Evolutionary conservation across 1,140 invertebrate genomes (phyloP), one percentile per base, ranked within the genome.

Genomic region (Trachelipus rathkii): DNA sequence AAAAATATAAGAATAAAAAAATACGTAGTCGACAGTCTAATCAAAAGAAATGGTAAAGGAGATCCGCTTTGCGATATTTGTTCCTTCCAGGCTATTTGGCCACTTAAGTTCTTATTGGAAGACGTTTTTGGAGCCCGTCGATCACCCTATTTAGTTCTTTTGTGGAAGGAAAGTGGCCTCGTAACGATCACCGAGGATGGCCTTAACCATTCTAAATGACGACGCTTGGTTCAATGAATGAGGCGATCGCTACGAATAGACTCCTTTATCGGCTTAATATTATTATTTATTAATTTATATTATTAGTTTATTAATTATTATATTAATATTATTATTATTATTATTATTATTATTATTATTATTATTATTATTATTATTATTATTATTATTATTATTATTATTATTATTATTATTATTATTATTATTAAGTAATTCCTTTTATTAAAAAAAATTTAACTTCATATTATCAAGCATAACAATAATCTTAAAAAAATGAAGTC

Each of bases 71-170:
- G 6, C 33, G 33, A 33, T 33, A 33, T 60, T 19, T 60, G 11
- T 60, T 60, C 50, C 11, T 60, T 60, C 50, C 50, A 13, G 19
- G 50, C 50, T 60, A 60, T 60, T 60, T 60, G 11, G 11, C 50
- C 50, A 60, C 50, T 60, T 60, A 60, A 60, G 50, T 19, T 19
- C 50, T 60, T 60, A 60, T 60, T 60, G 50, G 50, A 19, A 19
- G 50, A 19, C 50, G 19, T 19, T 60, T 60, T 60, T 60, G 50
- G 11, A 13, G 11, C n/a, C n/a, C 11, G 50, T 13, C 50, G 19
- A 60, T 60, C 50, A 60, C 50, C 50, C 50, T 60, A 60, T 60
- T 60, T 60, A 60, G 11, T 60, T 60, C 50, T 60, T 19, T 15
- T 13, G 8, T 2, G 1, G 19, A 3, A 60, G 8, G 50, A 60